phyloP scores from a whole-genome alignment of 2,888 invertebrate species.

The Bellardia pandia region DNA sequence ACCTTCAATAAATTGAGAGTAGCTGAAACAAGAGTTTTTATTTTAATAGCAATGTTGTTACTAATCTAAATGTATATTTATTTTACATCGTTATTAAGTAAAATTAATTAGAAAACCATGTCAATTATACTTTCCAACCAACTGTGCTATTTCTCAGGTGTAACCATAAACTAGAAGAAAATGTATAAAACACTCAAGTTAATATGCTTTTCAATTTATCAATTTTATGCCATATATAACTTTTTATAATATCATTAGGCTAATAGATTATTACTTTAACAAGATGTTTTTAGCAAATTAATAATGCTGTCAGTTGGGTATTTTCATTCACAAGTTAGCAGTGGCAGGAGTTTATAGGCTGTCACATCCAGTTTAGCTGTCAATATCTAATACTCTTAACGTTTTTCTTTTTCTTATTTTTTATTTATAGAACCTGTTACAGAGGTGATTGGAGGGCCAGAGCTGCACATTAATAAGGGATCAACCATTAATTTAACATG shows the following conservation, averaged over 20 bases:
- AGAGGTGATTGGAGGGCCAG: slow-evolving; percentile 91
- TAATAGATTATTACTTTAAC: slow-evolving; percentile 1
- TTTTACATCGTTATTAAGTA: neutral
- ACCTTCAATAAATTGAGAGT: no score
- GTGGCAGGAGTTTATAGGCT: slow-evolving; percentile 31
- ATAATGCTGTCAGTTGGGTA: slow-evolving; percentile 20
- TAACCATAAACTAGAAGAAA: neutral
- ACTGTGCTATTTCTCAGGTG: neutral
- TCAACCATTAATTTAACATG: slow-evolving; percentile 95
- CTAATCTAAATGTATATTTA: no score
- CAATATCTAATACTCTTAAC: neutral
- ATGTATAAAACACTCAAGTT: neutral
- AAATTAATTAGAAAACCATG: neutral
- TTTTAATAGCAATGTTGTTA: no score
- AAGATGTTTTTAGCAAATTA: slow-evolving; percentile 11
- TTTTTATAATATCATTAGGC: neutral
- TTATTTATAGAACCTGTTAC: slow-evolving; percentile 89
- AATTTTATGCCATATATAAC: neutral
- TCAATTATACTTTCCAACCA: neutral
- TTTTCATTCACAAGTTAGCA: neutral
- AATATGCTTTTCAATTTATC: neutral
- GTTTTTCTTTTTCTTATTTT: neutral
- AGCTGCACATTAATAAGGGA: slow-evolving; percentile 93
- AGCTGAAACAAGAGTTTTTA: no score
- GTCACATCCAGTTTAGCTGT: slow-evolving; percentile 26